Conservation (phyloP, 1,140 invertebrate species). For the Caenorhabditis briggsae region DNA sequence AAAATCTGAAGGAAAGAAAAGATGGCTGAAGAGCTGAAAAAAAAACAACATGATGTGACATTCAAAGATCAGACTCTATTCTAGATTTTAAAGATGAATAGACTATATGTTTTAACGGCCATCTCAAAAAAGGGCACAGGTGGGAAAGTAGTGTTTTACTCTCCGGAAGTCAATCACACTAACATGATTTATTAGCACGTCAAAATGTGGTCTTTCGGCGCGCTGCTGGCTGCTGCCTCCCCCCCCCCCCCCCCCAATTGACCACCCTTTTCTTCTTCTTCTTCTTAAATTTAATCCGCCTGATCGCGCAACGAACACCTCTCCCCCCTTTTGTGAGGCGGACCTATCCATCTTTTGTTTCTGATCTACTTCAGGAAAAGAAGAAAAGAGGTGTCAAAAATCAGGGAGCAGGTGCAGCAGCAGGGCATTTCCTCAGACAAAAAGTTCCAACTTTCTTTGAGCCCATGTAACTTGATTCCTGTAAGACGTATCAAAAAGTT, state of each 20-base stretch:
- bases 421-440: not conserved
- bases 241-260: not conserved
- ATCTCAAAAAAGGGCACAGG: conserved; percentile 1
- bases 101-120: not conserved
- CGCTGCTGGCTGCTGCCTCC: not conserved
- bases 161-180: conserved; percentile 50
- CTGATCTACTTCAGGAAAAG: not conserved
- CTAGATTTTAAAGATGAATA: not conserved
- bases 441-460: conserved; percentile 18
- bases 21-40: not conserved
- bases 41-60: not conserved
- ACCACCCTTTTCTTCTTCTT: not conserved
- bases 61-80: conserved; percentile 12
- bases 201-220: conserved; percentile 14
- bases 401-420: not conserved
- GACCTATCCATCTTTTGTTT: conserved; percentile 10
- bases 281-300: conserved; percentile 20
- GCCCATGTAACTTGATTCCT: too few relatives aligned
- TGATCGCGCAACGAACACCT: conserved; percentile 52
- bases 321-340: conserved; percentile 4
- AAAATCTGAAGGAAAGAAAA: not conserved
- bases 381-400: conserved; percentile 40
- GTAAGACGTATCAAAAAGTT: too few relatives aligned
- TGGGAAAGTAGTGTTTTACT: not conserved
- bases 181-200: conserved; percentile 53